These are phyloP conservation scores for Meriones psammophilus DNA, from an alignment of 2,797 vertebrate genomes.

Conservation along the genomic window DNA sequence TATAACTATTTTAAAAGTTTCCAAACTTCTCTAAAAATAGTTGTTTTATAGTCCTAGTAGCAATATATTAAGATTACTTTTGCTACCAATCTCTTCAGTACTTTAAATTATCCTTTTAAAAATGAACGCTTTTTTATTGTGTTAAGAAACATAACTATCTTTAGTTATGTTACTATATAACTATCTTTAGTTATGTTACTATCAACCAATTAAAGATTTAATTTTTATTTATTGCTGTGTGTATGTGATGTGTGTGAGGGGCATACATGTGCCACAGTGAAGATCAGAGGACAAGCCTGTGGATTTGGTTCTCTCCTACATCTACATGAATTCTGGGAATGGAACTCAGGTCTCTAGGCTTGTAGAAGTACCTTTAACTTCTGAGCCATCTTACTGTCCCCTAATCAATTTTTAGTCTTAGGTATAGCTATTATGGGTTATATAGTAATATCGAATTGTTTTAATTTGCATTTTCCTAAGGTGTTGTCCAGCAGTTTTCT, in stretches of 20 bases:
- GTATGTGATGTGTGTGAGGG: not conserved
- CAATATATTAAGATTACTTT: not conserved
- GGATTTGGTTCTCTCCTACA: not conserved
- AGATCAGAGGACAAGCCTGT: not conserved
- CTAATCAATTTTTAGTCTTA: not conserved
- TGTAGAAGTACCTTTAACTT: not conserved
- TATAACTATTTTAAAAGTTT: conserved; percentile 48
- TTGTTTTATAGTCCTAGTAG: not conserved
- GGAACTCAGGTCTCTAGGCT: not conserved
- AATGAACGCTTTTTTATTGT: conserved; percentile 38
- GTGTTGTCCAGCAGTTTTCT: conserved; percentile 18
- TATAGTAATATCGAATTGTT: conserved; percentile 2
- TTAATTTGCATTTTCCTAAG: conserved; percentile 62
- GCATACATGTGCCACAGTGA: not conserved
- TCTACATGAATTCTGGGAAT: not conserved
- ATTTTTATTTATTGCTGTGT: not conserved
- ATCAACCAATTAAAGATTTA: not conserved
- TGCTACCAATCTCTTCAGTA: conserved; percentile 14
- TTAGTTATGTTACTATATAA: not conserved
- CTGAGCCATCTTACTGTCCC: not conserved
- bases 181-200: not conserved
- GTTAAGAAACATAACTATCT: not conserved
- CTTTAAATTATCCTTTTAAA: conserved; percentile 5
- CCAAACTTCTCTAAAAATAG: not conserved
- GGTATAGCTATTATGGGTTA: not conserved